These are phyloP conservation scores for Enhydra lutris DNA, from an alignment of 2,113 vertebrate species.

Conservation along the genomic window DNA sequence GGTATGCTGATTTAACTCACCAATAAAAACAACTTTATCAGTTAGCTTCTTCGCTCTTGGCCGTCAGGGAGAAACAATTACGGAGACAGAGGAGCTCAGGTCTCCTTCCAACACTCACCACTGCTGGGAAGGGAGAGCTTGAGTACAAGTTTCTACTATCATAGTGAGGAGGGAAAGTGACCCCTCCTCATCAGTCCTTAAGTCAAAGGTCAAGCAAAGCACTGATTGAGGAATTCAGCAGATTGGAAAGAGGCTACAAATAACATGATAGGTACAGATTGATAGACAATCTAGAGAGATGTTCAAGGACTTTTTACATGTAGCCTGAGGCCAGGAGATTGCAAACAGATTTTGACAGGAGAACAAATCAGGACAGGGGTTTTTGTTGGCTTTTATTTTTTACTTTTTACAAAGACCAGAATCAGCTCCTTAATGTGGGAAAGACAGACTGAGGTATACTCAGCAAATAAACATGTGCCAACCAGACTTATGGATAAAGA, in stretches of 20 bases:
- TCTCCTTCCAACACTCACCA: neutral
- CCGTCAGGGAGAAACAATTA: neutral
- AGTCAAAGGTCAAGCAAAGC: neutral
- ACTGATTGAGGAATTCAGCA: neutral
- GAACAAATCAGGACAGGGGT: neutral
- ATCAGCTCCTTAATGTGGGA: neutral
- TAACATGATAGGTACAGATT: neutral
- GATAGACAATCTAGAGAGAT: neutral
- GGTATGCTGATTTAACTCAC: neutral
- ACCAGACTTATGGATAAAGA: neutral
- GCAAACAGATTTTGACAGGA: neutral
- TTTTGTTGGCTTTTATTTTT: neutral
- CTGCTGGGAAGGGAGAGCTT: neutral
- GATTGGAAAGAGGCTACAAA: neutral
- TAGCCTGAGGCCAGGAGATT: neutral
- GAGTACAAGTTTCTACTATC: neutral
- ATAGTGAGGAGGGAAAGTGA: neutral
- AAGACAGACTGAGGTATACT: neutral
- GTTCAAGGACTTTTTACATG: neutral
- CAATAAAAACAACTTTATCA: neutral
- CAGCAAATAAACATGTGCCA: neutral
- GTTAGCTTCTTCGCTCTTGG: neutral
- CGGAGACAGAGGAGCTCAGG: neutral
- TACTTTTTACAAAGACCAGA: neutral
- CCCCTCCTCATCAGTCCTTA: neutral